These are phyloP conservation scores for Onychostruthus taczanowskii DNA, from an alignment of 2,113 vertebrate species.

Conservation along the genomic window DNA sequence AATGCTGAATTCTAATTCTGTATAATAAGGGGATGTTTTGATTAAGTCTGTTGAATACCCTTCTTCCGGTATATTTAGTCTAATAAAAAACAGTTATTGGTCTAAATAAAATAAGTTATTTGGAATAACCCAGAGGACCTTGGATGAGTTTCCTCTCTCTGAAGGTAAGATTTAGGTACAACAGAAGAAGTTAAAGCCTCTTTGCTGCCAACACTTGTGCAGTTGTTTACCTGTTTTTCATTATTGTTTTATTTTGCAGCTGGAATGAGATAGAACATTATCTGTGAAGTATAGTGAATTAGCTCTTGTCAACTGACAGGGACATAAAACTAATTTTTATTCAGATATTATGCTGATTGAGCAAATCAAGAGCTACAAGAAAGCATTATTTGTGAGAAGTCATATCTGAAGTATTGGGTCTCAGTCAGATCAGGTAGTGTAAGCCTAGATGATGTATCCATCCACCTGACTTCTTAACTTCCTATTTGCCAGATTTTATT, in stretches of 20 bases:
- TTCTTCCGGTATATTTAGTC: background rate
- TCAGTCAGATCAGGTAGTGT: background rate
- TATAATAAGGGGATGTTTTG: background rate
- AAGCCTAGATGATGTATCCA: background rate
- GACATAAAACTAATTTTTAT: background rate
- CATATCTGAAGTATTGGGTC: background rate
- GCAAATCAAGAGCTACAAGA: background rate
- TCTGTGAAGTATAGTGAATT: background rate
- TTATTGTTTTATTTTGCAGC: background rate
- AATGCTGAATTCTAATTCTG: background rate
- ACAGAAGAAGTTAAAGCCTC: background rate
- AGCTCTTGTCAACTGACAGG: rapidly evolving
- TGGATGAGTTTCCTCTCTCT: background rate
- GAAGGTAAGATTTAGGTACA: background rate
- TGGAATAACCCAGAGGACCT: background rate
- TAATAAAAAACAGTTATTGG: background rate
- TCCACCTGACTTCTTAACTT: background rate
- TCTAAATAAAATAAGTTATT: background rate
- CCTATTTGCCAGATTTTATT: background rate
- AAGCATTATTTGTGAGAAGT: background rate
- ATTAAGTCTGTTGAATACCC: background rate
- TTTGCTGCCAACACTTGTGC: background rate
- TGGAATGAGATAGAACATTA: background rate
- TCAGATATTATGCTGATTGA: background rate
- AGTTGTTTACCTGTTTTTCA: background rate